Conservation (phyloP, 1,140 invertebrate genomes). For the Nephila pilipes region DNA sequence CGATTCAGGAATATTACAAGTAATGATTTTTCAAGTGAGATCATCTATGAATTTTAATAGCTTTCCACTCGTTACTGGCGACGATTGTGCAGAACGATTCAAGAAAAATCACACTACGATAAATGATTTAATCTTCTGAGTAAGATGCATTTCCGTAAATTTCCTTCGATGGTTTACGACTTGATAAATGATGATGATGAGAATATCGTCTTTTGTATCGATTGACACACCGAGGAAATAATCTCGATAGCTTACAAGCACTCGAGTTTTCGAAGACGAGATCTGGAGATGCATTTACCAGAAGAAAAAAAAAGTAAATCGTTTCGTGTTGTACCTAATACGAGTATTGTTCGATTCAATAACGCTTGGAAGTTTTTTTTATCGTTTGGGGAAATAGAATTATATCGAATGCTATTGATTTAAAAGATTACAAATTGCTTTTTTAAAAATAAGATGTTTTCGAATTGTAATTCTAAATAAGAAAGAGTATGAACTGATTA, state of each 20-base stretch:
- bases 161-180: not conserved
- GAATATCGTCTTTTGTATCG: not conserved
- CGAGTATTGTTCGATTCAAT: no score
- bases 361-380: no score
- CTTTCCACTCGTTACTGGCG: not conserved
- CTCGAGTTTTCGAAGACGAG: not conserved
- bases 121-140: constrained; percentile 3
- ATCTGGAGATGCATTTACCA: no score
- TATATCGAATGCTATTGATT: no score
- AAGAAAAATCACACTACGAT: not conserved
- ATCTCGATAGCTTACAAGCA: not conserved
- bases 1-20: not conserved
- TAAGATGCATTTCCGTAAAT: not conserved
- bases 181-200: not conserved
- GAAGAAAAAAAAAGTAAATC: no score
- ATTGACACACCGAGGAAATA: not conserved
- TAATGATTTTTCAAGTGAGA: constrained; percentile 6
- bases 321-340: no score
- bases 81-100: not conserved
- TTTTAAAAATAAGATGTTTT: no score
- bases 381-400: no score
- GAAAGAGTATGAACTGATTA: no score
- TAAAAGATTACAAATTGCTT: no score
- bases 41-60: constrained; percentile 7
- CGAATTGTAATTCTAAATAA: no score